Base-by-base conservation (phyloP, 2,797 vertebrate species). In the Bradypodion ventrale region DNA sequence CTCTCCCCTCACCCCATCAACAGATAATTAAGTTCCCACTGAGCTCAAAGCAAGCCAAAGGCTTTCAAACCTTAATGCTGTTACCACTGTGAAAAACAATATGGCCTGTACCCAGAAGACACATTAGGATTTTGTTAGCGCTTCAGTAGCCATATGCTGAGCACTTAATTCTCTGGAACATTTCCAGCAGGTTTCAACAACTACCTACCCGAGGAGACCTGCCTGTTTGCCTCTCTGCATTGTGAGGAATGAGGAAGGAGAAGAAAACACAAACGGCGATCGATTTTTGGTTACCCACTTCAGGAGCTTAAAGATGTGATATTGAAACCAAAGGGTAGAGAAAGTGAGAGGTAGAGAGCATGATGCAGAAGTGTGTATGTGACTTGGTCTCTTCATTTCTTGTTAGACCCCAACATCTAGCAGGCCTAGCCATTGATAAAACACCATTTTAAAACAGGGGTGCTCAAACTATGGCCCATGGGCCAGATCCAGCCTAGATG, bases 121-220 rank as follows among this genome's bases (percentile, higher is more conserved):
- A 83, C 42, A 85, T 78, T 88, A 89, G 40, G 40, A 37, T 13
- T 68, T 84, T 91, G 88, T 93, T 89, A 92, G 86, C 92, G 85
- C 60, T 92, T 93, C 91, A 89, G 85, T 92, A 85, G 77, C 88
- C 88, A 88, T 91, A 90, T 93, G 89, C 83, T 83, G 90, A 88
- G 32, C 25, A 80, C 82, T 77, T 92, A 90, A 93, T 94, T 93
- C 89, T 85, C 90, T 94, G 90, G 83, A 86, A 25, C n/a, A 76
- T 66, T 79, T 89, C 85, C 89, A 94, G 8, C 0, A 66, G 87
- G 70, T 83, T 85, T 89, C 87, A 79, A 86, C 9, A 83, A 82
- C 70, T 88, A 92, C 87, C 90, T 93, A 90, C 86, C 87, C 92
- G 78, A 84, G 52, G 32, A 78, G 79, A 46, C 87, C 60, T 81